Evolutionary conservation across 2,797 vertebrate species (phyloP), one percentile per base, ranked within the genome.

Genomic region (Helostoma temminkii): DNA sequence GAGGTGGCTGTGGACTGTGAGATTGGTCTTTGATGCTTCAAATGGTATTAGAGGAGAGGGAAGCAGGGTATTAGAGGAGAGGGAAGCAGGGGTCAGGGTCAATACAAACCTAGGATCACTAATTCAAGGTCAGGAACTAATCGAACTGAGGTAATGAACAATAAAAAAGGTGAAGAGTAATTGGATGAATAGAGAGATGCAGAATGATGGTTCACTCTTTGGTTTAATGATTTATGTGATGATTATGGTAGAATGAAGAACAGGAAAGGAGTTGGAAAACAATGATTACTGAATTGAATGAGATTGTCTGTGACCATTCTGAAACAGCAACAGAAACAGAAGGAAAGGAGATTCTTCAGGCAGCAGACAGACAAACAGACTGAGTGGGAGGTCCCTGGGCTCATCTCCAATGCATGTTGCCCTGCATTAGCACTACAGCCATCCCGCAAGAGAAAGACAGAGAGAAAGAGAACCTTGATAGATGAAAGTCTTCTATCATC

Each of bases 331-430:
- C 26, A 63, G 55, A 65, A 37, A 66, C 10, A 26, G 12, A 71
- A n/a, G 47, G 52, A 41, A 71, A 52, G 58, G 73, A 57, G 73
- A 83, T 81, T 74, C 85, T 87, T 76, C 43, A 78, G 86, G 75
- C 88, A 80, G 73, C 71, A 87, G 84, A 83, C 74, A 91, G 84
- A 89, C 81, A 86, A 56, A 91, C 84, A 82, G 86, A 89, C 87
- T 80, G 87, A 86, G 85, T 83, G 84, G 88, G 90, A 89, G 89
- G 88, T 93, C 91, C 87, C 92, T 83, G 78, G 89, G 89, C 90
- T 93, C 89, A 90, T 92, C 84, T 89, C 89, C 89, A 89, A 93
- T 93, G 86, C 91, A 91, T 69, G 83, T 72, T 84, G 78, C 77
- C 85, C 88, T 89, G 88, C 88, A 90, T 91, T 90, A 92, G 87